A percentile compares a stretch with the other conserved stretches of the same genome.
Conservation (phyloP, 2,888 invertebrate species). For the Phengaris alcon region DNA sequence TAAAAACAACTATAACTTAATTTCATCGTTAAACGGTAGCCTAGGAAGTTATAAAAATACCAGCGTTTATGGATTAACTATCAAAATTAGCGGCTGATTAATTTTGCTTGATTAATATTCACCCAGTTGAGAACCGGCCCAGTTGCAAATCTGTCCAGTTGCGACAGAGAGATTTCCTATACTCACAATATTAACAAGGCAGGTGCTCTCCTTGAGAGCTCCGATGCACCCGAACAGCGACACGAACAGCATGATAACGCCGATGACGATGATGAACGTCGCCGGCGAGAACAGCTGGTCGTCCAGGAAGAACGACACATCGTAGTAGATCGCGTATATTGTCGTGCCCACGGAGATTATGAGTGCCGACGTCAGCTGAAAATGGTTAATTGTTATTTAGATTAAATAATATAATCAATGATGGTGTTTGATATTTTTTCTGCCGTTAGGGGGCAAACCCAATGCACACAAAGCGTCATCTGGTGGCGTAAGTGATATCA, state of each 20-base stretch:
- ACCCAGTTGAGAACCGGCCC: too few species aligned
- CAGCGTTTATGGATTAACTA: too few species aligned
- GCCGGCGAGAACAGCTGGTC: conserved; percentile 89
- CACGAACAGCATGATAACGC: conserved; percentile 89
- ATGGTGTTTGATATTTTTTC: too few species aligned
- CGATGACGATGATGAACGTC: conserved; percentile 89
- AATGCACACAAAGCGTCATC: too few species aligned
- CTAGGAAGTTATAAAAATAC: too few species aligned
- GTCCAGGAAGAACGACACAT: conserved; percentile 88
- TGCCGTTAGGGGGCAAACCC: too few species aligned
- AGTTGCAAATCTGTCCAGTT: too few species aligned
- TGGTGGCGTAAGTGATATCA: too few species aligned
- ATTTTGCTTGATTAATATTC: too few species aligned
- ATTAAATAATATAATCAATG: neutral
- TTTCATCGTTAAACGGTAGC: too few species aligned
- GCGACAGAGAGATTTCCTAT: neutral
- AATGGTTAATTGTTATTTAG: conserved; percentile 39
- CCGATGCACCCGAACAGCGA: conserved; percentile 95
- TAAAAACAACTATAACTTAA: too few species aligned
- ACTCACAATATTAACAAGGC: conserved; percentile 88
- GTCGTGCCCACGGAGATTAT: conserved; percentile 86
- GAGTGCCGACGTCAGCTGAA: conserved; percentile 85
- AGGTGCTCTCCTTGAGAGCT: conserved; percentile 91
- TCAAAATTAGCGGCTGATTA: too few species aligned
- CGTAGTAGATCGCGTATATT: conserved; percentile 84